Conservation (phyloP, 2,113 vertebrate genomes). For the Eira barbara region DNA sequence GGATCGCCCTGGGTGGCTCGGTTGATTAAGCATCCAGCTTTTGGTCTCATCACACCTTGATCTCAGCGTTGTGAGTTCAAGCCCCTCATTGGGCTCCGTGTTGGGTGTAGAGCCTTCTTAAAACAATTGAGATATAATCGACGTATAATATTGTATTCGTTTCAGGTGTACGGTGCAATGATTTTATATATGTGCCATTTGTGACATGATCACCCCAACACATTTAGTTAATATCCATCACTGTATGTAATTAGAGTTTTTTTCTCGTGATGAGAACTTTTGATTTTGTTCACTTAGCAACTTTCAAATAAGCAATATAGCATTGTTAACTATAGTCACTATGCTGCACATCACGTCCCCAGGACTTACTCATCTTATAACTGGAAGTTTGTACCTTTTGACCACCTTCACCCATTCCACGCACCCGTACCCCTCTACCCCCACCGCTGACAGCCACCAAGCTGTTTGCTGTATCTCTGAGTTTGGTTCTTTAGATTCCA, state of each 20-base stretch:
- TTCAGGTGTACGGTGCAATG: not conserved
- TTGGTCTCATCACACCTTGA: not conserved
- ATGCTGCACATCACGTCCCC: not conserved
- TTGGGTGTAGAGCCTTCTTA: not conserved
- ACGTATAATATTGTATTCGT: not conserved
- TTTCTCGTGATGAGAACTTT: not conserved
- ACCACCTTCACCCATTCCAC: not conserved
- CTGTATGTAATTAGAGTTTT: not conserved
- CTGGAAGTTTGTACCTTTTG: not conserved
- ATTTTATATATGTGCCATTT: not conserved
- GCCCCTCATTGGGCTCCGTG: not conserved
- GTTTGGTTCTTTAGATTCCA: not conserved
- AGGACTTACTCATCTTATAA: not conserved
- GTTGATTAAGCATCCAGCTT: not conserved
- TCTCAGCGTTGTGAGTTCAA: not conserved
- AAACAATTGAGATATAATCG: not conserved
- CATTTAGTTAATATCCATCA: not conserved
- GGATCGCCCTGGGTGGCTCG: not conserved
- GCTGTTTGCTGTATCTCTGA: not conserved
- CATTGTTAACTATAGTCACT: not conserved
- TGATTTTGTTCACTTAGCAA: not conserved
- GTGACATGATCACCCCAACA: not conserved
- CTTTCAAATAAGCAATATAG: not conserved
- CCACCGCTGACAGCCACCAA: not conserved
- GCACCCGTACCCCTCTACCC: not conserved